A percentile compares a stretch with the other conserved stretches of the same genome.
Conservation (phyloP, 2,888 invertebrate species). For the Dryococelus australis region DNA sequence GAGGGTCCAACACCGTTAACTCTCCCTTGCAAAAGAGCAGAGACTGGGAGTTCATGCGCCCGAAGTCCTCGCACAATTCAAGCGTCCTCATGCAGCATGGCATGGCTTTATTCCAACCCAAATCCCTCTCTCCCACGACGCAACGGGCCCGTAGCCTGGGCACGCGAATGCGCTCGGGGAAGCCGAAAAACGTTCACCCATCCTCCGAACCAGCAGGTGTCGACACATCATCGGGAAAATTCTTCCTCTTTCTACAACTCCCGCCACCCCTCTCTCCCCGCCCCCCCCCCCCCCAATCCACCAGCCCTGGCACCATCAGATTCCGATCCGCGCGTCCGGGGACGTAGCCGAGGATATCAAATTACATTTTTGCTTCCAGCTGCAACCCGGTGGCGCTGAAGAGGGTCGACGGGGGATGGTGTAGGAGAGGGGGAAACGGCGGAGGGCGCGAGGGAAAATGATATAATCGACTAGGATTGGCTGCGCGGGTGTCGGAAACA, state of each 20-base stretch:
- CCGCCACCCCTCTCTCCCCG: neutral
- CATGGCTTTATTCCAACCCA: too few species aligned
- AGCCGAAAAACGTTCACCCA: neutral
- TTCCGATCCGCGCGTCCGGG: neutral
- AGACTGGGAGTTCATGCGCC: too few species aligned
- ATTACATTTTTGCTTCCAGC: constrained; percentile 4
- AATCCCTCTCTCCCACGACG: too few species aligned
- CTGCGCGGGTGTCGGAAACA: constrained; percentile 9
- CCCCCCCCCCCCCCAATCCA: neutral
- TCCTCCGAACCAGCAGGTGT: neutral
- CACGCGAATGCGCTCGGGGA: neutral
- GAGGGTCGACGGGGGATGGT: neutral
- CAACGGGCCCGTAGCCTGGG: too few species aligned
- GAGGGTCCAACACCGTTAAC: too few species aligned
- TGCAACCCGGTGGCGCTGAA: neutral
- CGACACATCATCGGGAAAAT: neutral
- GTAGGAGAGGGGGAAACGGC: neutral
- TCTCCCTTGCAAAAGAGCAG: too few species aligned
- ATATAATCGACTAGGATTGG: constrained; percentile 10
- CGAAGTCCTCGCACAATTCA: too few species aligned
- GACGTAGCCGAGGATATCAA: neutral
- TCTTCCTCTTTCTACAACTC: too few species aligned
- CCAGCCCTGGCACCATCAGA: neutral
- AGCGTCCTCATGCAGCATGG: too few species aligned
- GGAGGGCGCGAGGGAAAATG: neutral